A percentile compares a stretch with the other conserved stretches of the same genome.
Conservation (phyloP, 1,140 invertebrate genomes). For the Drosophila virilis region DNA sequence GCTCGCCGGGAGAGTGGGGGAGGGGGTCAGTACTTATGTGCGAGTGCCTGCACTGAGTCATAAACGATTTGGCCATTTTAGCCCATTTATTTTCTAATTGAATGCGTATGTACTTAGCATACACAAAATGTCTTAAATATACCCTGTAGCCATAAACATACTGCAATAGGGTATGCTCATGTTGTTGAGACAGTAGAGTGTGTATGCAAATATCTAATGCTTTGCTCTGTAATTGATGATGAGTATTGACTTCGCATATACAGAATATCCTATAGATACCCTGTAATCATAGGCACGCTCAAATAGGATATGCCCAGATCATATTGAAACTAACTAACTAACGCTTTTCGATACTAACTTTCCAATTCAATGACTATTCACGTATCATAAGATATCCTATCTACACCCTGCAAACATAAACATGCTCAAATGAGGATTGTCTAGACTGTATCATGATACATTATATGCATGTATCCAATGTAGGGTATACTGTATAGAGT, state of each 20-base stretch:
- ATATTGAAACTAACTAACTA: no score
- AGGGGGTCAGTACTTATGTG: slow-evolving; percentile 30
- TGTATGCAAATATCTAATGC: no score
- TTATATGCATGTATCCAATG: no score
- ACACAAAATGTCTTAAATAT: neutral
- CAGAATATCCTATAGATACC: slow-evolving; percentile 19
- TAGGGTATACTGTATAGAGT: neutral
- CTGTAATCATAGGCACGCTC: neutral
- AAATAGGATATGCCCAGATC: neutral
- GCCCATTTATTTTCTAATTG: slow-evolving; percentile 53
- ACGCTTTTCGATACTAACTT: no score
- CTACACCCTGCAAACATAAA: no score
- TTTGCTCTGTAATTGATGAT: slow-evolving; percentile 54
- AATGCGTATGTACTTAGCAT: slow-evolving; percentile 28
- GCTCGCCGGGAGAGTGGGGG: neutral
- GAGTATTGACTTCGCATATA: slow-evolving; percentile 7
- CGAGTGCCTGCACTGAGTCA: slow-evolving; percentile 55
- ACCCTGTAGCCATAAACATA: neutral
- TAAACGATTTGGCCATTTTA: slow-evolving; percentile 69
- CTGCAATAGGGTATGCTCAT: no score
- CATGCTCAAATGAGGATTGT: no score
- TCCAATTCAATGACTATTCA: no score
- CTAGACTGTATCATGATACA: no score
- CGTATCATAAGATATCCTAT: no score
- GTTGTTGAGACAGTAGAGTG: no score